Percentiles rank a stretch among this genome's conserved stretches.
Conservation (phyloP, 2,888 invertebrate species). For the Cenopis cana region DNA sequence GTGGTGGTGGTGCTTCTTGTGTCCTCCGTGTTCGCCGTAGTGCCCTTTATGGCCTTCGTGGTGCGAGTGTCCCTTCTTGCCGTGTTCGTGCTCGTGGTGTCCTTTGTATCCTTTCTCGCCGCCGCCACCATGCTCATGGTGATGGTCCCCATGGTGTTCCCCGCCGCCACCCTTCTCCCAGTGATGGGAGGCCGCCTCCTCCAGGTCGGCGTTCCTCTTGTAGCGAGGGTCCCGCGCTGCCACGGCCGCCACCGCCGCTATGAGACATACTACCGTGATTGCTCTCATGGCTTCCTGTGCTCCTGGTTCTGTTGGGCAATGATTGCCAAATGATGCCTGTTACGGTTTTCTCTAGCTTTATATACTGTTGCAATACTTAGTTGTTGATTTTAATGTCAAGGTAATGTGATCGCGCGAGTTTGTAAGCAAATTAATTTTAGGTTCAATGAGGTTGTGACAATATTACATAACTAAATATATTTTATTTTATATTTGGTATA, state of each 20-base stretch:
- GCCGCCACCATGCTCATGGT: constrained; percentile 87
- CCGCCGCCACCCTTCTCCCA: constrained; percentile 86
- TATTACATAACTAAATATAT: not conserved
- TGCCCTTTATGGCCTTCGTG: constrained; percentile 87
- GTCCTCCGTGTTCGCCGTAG: constrained; percentile 86
- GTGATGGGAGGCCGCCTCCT: constrained; percentile 76
- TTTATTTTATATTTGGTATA: not conserved
- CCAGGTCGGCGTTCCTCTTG: constrained; percentile 78
- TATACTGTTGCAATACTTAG: constrained; percentile 80
- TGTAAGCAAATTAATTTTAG: constrained; percentile 34
- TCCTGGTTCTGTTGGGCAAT: constrained; percentile 69
- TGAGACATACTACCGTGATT: constrained; percentile 67
- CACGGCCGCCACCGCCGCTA: constrained; percentile 73
- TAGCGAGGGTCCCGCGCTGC: constrained; percentile 80
- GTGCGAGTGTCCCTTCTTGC: constrained; percentile 89
- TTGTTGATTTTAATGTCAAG: constrained; percentile 78
- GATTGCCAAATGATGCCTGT: constrained; percentile 81
- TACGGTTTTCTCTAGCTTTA: constrained; percentile 73
- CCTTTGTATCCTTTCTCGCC: constrained; percentile 89
- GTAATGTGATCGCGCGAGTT: constrained; percentile 66
- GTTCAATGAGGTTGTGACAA: constrained; percentile 24
- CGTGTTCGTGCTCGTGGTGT: constrained; percentile 87
- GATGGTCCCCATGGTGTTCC: constrained; percentile 86
- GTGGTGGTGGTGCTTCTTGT: constrained; percentile 87
- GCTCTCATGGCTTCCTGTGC: constrained; percentile 69